A percentile compares a stretch with the other conserved stretches of the same genome.
These are phyloP conservation scores for Dendrolimus kikuchii DNA, from an alignment of 1,140 invertebrate species.

Conservation along the genomic window DNA sequence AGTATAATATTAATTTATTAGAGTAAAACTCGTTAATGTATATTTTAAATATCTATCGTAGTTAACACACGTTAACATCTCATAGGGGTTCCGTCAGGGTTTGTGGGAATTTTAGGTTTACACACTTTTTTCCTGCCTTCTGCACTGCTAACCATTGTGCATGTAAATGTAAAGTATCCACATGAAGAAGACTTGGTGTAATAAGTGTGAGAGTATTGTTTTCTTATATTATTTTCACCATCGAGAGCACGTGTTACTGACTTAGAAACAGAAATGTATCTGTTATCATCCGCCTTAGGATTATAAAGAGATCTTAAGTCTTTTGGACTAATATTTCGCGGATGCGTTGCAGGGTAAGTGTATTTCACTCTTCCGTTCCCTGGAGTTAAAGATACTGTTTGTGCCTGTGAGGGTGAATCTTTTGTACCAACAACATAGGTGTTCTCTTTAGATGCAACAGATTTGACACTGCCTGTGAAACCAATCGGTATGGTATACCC, in stretches of 20 bases:
- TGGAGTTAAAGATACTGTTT: constrained; percentile 75
- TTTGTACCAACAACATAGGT: constrained; percentile 72
- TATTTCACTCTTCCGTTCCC: constrained; percentile 72
- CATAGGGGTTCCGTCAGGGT: constrained; percentile 65
- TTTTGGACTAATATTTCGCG: constrained; percentile 58
- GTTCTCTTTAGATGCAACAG: constrained; percentile 73
- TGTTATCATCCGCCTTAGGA: constrained; percentile 52
- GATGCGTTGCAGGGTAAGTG: constrained; percentile 37
- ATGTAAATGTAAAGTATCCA: constrained; percentile 88
- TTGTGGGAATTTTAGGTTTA: constrained; percentile 77
- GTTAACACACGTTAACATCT: constrained; percentile 40
- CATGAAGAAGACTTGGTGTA: constrained; percentile 89
- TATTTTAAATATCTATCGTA: not conserved
- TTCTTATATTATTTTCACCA: constrained; percentile 73
- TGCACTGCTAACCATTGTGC: constrained; percentile 82
- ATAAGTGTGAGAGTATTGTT: constrained; percentile 82
- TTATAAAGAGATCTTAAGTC: constrained; percentile 47
- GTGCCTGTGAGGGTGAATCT: constrained; percentile 76
- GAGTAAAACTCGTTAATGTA: not conserved
- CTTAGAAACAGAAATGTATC: constrained; percentile 82
- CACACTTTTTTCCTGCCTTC: constrained; percentile 86
- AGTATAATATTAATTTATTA: not conserved
- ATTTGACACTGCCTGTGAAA: constrained; percentile 78
- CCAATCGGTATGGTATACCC: constrained; percentile 78
- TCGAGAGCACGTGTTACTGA: constrained; percentile 81